Evolutionary conservation across 30 jellyfish, hydroid and myxozoan genomes (phyloP), one percentile per base, ranked within the genome.

Genomic region (Cassiopea xamachana): DNA sequence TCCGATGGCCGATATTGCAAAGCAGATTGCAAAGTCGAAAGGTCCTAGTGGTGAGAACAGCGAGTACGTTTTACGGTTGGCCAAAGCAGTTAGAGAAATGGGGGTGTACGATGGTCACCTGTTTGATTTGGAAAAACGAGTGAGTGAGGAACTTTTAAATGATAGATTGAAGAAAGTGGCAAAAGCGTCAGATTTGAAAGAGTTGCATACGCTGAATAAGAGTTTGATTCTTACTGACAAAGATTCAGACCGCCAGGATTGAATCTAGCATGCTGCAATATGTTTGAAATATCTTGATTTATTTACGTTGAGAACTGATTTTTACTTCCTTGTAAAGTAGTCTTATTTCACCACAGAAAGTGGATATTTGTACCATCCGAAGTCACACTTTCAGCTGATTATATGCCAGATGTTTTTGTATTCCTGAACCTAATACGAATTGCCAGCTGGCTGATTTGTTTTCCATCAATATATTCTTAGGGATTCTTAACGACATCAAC

Each of bases 31-130:
- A 3, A 49, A 81, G 13, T 89, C 98, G 55, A 72, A 73, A 8
- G 99, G 99, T 50, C 98, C 97, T 9, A 92, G 99, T 85, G 99
- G 99, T 14, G 74, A 87, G 62, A 96, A 96, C 90, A 90, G 93
- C 69, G 99, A 96, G 58, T 96, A 96, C 79, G 73, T 96, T 68
- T 77, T 73, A 60, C 71, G 72, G 7, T 75, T 96, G 80, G 97
- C 97, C 45, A 69, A 84, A 67, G 94, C 97, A 1, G 89, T 96
- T 45, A 61, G 94, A 46, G 89, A 85, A 78, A 60, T 92, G 88
- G 87, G 84, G n/a, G 89, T 88, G 10, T 62, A 44, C n/a, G 98
- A 92, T 68, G 94, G 87, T 45, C 98, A 92, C 67, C 50, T 91
- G 16, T 91, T 91, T 80, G 92, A 85, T 17, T 80, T 91, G 12